These are phyloP conservation scores for Gambusia holbrooki DNA, from an alignment of 2,113 vertebrate species.

Conservation along the genomic window DNA sequence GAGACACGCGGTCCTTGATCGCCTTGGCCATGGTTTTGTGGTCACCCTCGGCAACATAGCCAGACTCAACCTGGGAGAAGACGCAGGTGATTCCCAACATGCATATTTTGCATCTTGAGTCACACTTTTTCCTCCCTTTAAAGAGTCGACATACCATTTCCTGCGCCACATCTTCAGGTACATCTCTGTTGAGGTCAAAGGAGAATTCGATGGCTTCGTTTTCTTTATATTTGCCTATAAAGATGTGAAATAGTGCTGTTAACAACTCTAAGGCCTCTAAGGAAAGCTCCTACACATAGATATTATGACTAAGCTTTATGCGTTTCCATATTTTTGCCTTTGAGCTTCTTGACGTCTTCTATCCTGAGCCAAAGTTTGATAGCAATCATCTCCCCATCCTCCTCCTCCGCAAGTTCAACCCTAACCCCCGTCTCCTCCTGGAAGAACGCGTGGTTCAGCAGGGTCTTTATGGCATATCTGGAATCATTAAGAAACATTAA, in stretches of 20 bases:
- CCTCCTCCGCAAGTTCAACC: conserved; percentile 97
- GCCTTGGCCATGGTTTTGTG: conserved; percentile 99
- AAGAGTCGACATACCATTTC: conserved; percentile 87
- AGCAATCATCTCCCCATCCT: conserved; percentile 96
- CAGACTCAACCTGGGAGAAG: conserved; percentile 90
- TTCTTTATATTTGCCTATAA: conserved; percentile 96
- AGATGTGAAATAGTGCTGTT: neutral
- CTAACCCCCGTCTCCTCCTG: conserved; percentile 98
- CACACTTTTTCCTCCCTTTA: neutral
- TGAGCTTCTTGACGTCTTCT: conserved; percentile 97
- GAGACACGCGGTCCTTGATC: conserved; percentile 96
- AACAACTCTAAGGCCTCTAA: neutral
- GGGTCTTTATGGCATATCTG: conserved; percentile 97
- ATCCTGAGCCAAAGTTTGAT: conserved; percentile 98
- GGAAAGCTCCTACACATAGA: neutral
- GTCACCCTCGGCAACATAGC: conserved; percentile 97
- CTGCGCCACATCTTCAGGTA: conserved; percentile 97
- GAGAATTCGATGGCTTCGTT: conserved; percentile 99
- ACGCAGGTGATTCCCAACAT: neutral
- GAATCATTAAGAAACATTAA: neutral
- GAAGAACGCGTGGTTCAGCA: conserved; percentile 99
- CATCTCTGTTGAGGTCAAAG: conserved; percentile 94
- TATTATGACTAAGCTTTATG: neutral
- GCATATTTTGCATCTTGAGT: neutral
- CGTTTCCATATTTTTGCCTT: conserved; percentile 75